phyloP scores from a whole-genome alignment of 2,797 vertebrate genomes.

The Chrysocyon brachyurus region DNA sequence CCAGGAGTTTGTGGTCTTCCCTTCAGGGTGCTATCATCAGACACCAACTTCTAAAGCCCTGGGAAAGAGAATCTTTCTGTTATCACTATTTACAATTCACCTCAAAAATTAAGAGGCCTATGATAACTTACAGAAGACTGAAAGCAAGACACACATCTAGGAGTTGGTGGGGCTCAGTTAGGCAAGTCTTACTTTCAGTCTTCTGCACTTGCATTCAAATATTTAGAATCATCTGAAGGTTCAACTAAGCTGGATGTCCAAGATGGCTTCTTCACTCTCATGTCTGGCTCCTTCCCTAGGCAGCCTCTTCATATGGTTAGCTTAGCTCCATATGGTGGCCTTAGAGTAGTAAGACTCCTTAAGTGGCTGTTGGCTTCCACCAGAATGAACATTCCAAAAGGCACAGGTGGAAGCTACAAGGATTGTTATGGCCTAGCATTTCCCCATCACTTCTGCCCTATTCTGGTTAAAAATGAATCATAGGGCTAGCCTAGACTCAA shows the following conservation, averaged over 20 bases:
- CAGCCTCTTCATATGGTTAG: background rate
- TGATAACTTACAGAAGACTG: background rate
- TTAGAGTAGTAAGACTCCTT: background rate
- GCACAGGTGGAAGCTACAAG: background rate
- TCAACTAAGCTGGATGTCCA: background rate
- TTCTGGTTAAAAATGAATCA: slow-evolving; percentile 45
- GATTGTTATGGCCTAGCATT: background rate
- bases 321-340: background rate
- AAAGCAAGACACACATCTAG: too few species aligned
- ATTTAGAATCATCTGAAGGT: background rate
- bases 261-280: background rate
- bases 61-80: slow-evolving; percentile 13
- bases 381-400: background rate
- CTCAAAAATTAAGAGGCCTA: background rate
- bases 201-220: background rate
- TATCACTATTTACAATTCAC: background rate
- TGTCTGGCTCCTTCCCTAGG: background rate
- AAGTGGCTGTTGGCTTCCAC: slow-evolving; percentile 4
- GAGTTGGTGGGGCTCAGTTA: background rate
- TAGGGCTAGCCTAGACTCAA: background rate
- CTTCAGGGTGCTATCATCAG: background rate
- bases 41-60: slow-evolving; percentile 42
- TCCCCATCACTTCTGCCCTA: background rate
- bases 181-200: background rate
- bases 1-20: background rate